Conservation (phyloP, 2,797 vertebrate species). For the Chaetodon trifasciatus region DNA sequence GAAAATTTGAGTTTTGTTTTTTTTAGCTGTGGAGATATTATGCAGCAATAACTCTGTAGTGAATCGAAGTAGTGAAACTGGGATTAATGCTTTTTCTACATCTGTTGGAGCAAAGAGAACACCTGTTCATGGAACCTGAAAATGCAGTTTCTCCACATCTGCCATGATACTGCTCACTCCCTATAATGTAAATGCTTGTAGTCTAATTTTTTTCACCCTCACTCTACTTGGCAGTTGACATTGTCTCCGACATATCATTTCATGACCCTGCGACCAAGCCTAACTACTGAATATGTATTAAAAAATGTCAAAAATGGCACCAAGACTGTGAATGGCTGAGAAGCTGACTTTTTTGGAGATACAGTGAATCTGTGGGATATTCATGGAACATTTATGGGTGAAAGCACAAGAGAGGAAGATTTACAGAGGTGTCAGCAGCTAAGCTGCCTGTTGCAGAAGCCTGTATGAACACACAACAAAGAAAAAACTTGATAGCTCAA, state of each 20-base stretch:
- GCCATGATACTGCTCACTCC: not conserved
- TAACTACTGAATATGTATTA: conserved; percentile 43
- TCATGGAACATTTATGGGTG: conserved; percentile 49
- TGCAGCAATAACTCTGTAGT: not conserved
- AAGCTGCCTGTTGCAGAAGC: conserved; percentile 58
- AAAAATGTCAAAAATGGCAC: conserved; percentile 46
- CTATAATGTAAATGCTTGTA: not conserved
- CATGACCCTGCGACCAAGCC: conserved; percentile 45
- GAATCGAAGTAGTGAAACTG: conserved; percentile 16
- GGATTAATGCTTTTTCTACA: not conserved
- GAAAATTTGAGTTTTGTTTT: not conserved
- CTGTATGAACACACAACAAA: conserved; percentile 55
- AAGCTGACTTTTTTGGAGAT: conserved; percentile 3
- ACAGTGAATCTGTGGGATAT: not conserved
- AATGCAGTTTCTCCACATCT: conserved; percentile 28
- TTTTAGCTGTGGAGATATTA: not conserved
- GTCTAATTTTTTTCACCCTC: not conserved
- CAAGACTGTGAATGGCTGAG: not conserved
- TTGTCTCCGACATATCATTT: conserved; percentile 33
- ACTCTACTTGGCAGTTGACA: conserved; percentile 38
- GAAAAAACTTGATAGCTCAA: conserved; percentile 57
- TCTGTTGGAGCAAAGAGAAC: conserved; percentile 30
- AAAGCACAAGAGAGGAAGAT: conserved; percentile 37
- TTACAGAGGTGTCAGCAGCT: conserved; percentile 59
- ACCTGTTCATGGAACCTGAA: conserved; percentile 35